Percentiles rank a stretch among this genome's conserved stretches.
phyloP scores from a whole-genome alignment of 2,797 vertebrate genomes.

The Todus mexicanus region DNA sequence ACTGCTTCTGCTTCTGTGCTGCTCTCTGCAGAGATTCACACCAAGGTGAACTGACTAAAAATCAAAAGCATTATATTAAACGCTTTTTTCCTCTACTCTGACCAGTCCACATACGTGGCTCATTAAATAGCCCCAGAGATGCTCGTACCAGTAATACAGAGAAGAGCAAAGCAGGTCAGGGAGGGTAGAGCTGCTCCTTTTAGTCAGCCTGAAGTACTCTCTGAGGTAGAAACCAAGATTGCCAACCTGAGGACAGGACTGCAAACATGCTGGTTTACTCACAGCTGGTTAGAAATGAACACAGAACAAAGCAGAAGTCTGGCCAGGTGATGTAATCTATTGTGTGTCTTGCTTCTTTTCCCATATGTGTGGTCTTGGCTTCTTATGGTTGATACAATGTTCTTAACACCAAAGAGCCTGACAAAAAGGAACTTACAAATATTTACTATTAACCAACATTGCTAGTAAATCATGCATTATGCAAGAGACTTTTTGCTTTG shows the following conservation, averaged over 20 bases:
- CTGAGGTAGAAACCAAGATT: background rate
- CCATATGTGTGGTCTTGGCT: background rate
- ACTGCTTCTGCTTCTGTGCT: rapidly evolving
- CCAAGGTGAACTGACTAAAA: background rate
- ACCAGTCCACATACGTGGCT: background rate
- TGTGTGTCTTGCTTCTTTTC: background rate
- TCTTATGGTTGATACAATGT: background rate
- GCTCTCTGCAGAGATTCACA: background rate
- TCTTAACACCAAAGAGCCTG: background rate
- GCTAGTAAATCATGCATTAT: background rate
- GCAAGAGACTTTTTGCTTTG: background rate
- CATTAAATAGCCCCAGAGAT: background rate
- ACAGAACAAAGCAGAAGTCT: background rate
- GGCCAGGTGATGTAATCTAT: constrained; percentile 26
- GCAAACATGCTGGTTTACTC: background rate
- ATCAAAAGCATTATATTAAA: background rate
- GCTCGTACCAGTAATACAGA: background rate
- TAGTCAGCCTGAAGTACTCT: background rate
- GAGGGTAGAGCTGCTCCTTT: background rate
- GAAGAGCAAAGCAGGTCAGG: background rate
- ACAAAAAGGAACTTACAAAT: background rate
- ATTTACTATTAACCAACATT: background rate
- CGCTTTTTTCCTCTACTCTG: background rate
- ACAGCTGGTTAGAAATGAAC: background rate
- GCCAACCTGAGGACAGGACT: background rate